Conservation (phyloP, 2,113 vertebrate genomes). For the Amblyornis subalaris region DNA sequence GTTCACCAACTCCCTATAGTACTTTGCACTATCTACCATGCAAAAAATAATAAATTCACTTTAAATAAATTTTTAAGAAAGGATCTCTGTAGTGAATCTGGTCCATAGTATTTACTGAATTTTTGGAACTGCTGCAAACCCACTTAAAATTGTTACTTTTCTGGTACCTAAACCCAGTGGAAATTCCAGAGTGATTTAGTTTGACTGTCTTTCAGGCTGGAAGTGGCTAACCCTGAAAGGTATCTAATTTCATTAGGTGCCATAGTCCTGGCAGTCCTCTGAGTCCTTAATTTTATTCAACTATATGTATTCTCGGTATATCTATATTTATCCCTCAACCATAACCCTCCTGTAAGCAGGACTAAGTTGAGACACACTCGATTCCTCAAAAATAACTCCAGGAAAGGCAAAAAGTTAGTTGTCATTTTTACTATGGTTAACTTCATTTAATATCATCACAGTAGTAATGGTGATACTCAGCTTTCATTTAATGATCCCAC, state of each 20-base stretch:
- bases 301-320: not conserved
- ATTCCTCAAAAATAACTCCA: not conserved
- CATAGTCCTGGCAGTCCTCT: no score
- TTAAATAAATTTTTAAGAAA: not conserved
- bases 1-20: rapidly evolving
- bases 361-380: not conserved
- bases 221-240: not conserved
- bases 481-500: not conserved
- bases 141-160: not conserved
- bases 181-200: not conserved
- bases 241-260: not conserved
- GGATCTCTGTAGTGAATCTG: not conserved
- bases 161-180: not conserved
- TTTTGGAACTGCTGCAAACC: not conserved
- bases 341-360: not conserved
- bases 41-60: not conserved
- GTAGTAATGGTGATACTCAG: not conserved
- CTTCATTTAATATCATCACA: not conserved
- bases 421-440: not conserved
- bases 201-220: not conserved
- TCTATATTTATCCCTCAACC: not conserved
- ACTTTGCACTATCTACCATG: not conserved
- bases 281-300: not conserved
- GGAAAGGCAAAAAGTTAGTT: not conserved
- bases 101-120: not conserved